Conservation (phyloP, 2,888 invertebrate species). For the Augiades crinisus region DNA sequence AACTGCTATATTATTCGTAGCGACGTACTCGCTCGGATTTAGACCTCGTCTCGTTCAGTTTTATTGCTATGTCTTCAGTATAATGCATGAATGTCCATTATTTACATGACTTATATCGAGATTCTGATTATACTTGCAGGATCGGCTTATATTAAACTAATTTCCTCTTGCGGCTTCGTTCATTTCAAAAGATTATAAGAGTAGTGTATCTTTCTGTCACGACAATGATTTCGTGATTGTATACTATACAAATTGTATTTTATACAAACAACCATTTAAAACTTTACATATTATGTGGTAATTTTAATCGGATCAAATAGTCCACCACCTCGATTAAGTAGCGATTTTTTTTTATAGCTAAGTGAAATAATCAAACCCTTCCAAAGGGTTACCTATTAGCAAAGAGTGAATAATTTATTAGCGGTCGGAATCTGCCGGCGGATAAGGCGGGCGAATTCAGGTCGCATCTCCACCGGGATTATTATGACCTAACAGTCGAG, state of each 20-base stretch:
- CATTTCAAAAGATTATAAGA: too few species aligned
- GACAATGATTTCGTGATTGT: too few species aligned
- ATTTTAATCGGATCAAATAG: too few species aligned
- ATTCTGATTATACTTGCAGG: not conserved
- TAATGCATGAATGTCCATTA: slow-evolving; percentile 12
- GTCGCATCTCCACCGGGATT: slow-evolving; percentile 23
- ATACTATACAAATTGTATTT: too few species aligned
- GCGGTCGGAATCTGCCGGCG: slow-evolving; percentile 34
- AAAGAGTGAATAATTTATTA: slow-evolving; percentile 44
- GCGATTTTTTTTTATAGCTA: too few species aligned
- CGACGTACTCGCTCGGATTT: not conserved
- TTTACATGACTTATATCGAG: slow-evolving; percentile 3
- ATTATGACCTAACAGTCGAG: slow-evolving; percentile 17
- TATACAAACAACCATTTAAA: too few species aligned
- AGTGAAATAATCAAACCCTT: not conserved
- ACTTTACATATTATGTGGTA: too few species aligned
- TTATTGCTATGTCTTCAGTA: slow-evolving; percentile 11
- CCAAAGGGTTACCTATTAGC: slow-evolving; percentile 30
- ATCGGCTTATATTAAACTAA: not conserved
- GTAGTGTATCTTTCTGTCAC: too few species aligned
- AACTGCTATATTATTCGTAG: too few species aligned
- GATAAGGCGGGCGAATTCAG: slow-evolving; percentile 26
- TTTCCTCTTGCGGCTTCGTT: too few species aligned
- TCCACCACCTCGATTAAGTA: too few species aligned
- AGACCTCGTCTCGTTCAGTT: not conserved